These are phyloP conservation scores for Diachrysia chrysitis DNA, from an alignment of 2,888 invertebrate genomes.

Conservation along the genomic window DNA sequence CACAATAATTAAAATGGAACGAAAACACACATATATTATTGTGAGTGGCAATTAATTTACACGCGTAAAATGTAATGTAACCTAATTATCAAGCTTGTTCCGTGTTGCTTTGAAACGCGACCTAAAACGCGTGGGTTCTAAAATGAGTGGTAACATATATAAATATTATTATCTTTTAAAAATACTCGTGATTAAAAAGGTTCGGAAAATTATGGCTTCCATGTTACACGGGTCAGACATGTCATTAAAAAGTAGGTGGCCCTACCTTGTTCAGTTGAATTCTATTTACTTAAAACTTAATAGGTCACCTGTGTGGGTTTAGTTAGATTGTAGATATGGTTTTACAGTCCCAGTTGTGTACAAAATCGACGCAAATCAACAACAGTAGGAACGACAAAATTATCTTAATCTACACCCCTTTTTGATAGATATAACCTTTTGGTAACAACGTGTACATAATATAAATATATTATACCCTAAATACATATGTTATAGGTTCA, in stretches of 20 bases:
- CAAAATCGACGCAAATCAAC: too few species aligned
- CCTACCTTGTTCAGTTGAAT: not conserved
- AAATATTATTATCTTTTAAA: not conserved
- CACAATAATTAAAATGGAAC: slow-evolving; percentile 29
- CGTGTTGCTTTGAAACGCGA: slow-evolving; percentile 27
- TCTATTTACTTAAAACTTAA: not conserved
- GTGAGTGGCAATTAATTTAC: slow-evolving; percentile 61
- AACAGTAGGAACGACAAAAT: too few species aligned
- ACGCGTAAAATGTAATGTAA: slow-evolving; percentile 50
- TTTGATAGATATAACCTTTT: too few species aligned
- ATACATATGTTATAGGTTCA: too few species aligned
- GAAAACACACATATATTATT: slow-evolving; percentile 48
- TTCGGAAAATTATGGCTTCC: not conserved
- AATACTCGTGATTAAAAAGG: not conserved
- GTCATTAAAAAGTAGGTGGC: not conserved
- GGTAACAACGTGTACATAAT: too few species aligned
- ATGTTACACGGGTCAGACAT: not conserved
- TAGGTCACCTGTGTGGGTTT: not conserved
- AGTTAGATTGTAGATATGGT: too few species aligned
- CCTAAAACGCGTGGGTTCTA: slow-evolving; percentile 27
- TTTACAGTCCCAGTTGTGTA: too few species aligned
- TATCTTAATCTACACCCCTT: too few species aligned
- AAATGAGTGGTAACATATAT: too few species aligned
- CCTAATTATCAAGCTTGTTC: slow-evolving; percentile 55
- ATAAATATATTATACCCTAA: too few species aligned